A percentile compares a stretch with the other conserved stretches of the same genome.
These are phyloP conservation scores for Noctua pronuba DNA, from an alignment of 2,888 invertebrate genomes.

Conservation along the genomic window DNA sequence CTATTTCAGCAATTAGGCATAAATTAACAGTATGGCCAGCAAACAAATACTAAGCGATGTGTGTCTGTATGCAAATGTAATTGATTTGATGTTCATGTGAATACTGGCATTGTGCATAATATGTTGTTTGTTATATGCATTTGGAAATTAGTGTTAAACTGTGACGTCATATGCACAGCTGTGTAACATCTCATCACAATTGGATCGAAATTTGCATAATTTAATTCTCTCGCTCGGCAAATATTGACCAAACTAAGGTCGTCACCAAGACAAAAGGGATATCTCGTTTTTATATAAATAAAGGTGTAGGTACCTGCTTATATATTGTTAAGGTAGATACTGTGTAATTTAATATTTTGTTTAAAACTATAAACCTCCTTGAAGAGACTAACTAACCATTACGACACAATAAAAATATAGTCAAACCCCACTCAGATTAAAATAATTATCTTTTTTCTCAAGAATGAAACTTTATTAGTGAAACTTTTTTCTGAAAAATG, in stretches of 20 bases:
- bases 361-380: background rate
- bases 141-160: conserved; percentile 31
- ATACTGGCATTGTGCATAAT: conserved; percentile 33
- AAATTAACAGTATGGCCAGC: conserved; percentile 31
- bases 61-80: conserved; percentile 59
- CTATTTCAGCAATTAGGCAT: conserved; percentile 38
- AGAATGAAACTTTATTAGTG: background rate
- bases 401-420: background rate
- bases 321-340: background rate
- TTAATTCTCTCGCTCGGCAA: conserved; percentile 11
- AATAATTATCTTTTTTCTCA: background rate
- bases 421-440: background rate
- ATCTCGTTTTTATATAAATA: background rate
- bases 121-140: conserved; percentile 32
- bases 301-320: background rate
- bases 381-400: background rate
- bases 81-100: conserved; percentile 52
- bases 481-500: background rate
- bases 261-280: background rate
- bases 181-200: conserved; percentile 20
- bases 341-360: background rate
- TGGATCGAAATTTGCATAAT: conserved; percentile 38
- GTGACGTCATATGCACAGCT: conserved; percentile 31
- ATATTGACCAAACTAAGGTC: background rate
- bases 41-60: conserved; percentile 43